A percentile compares a stretch with the other conserved stretches of the same genome.
Conservation (phyloP, 23 tunicate genomes). For the Trididemnum clinides region DNA sequence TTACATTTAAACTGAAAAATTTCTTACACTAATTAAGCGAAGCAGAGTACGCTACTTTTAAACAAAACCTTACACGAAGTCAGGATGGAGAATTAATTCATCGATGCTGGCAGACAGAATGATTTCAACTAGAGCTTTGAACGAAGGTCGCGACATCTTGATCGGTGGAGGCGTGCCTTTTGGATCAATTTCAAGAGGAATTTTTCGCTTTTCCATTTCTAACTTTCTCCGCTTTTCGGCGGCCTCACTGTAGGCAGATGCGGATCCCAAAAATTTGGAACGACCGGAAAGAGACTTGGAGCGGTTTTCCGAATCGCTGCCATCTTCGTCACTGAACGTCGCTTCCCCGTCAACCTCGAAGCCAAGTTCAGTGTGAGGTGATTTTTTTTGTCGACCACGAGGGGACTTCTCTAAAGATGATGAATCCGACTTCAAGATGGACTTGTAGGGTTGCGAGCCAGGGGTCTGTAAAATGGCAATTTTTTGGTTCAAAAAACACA, state of each 20-base stretch:
- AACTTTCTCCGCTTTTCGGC: background rate
- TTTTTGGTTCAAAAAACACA: no score
- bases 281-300: background rate
- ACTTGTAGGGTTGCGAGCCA: background rate
- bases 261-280: background rate
- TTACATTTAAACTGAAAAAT: no score
- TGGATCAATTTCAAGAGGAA: constrained; percentile 11
- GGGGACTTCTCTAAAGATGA: background rate
- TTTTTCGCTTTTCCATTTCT: constrained; percentile 27
- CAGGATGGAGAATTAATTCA: constrained; percentile 78
- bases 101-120: constrained; percentile 24
- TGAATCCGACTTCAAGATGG: background rate
- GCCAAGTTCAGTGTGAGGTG: background rate
- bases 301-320: background rate
- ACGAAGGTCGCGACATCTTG: constrained; percentile 60
- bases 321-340: constrained; percentile 74
- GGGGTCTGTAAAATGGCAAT: background rate
- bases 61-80: constrained; percentile 64
- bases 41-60: no score
- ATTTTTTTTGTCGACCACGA: background rate
- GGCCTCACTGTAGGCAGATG: background rate
- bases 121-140: constrained; percentile 79
- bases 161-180: background rate
- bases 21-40: no score
- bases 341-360: constrained; percentile 46